These are phyloP conservation scores for Platygyra sinensis DNA, from an alignment of 64 coral and sea anemone species.

Conservation along the genomic window DNA sequence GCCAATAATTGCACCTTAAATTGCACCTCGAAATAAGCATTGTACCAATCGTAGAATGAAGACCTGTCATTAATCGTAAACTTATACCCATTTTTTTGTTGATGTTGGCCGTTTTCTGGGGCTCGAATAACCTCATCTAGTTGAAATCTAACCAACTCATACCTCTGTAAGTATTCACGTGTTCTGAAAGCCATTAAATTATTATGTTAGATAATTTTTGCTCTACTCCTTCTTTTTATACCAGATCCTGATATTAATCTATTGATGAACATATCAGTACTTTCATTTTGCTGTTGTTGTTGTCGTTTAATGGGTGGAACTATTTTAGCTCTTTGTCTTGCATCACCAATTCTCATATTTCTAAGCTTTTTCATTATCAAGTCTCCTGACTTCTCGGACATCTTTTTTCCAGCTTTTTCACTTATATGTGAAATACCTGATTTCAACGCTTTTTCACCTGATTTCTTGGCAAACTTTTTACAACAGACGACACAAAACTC, in stretches of 20 bases:
- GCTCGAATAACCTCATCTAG: neutral
- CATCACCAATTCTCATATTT: neutral
- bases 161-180: conserved; percentile 7
- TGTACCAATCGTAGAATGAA: neutral
- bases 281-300: neutral
- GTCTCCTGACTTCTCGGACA: too few relatives aligned
- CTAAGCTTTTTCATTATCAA: neutral
- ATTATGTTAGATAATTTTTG: neutral
- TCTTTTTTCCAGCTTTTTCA: too few relatives aligned
- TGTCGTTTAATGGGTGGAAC: too few relatives aligned
- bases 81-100: conserved; percentile 24
- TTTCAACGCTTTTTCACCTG: neutral
- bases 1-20: neutral
- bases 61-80: neutral
- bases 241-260: neutral
- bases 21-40: neutral
- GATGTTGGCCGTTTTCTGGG: neutral
- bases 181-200: conserved; percentile 23
- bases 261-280: neutral
- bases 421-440: too few relatives aligned
- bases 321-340: neutral
- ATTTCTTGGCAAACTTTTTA: too few relatives aligned
- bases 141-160: neutral
- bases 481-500: too few relatives aligned
- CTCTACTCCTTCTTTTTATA: neutral